phyloP scores from a whole-genome alignment of 2,113 vertebrate species.

The Eonycteris spelaea region DNA sequence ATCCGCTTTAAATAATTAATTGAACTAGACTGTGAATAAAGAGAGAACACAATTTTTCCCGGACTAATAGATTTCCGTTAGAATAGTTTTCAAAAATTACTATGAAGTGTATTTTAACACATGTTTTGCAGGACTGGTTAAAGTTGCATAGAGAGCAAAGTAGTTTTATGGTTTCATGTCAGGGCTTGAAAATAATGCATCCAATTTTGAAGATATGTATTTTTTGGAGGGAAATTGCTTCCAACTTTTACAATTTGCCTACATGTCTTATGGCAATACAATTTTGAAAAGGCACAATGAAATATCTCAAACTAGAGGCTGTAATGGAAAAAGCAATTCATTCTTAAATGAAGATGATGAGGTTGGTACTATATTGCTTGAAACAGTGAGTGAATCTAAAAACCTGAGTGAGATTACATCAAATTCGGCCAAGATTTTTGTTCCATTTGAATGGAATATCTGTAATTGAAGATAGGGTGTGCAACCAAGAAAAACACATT shows the following conservation, averaged over 20 bases:
- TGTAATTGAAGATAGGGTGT: conserved; percentile 46
- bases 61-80: neutral
- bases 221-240: conserved; percentile 51
- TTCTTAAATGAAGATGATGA: conserved; percentile 73
- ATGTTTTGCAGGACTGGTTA: conserved; percentile 59
- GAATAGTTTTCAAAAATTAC: conserved; percentile 49
- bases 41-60: neutral
- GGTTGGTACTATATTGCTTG: conserved; percentile 44
- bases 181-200: conserved; percentile 48
- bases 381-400: conserved; percentile 65
- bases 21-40: neutral
- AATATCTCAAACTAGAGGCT: conserved; percentile 52
- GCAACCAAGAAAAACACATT: neutral
- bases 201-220: conserved; percentile 34
- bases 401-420: conserved; percentile 52
- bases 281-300: conserved; percentile 65
- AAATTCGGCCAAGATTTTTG: conserved; percentile 55
- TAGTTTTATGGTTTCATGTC: conserved; percentile 40
- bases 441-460: conserved; percentile 60
- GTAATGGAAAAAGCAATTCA: conserved; percentile 70
- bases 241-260: conserved; percentile 64
- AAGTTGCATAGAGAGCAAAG: conserved; percentile 46
- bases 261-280: conserved; percentile 54
- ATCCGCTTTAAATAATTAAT: conserved; percentile 18
- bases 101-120: conserved; percentile 31